Percentiles rank a stretch among this genome's conserved stretches.
These are phyloP conservation scores for Amphimedon queenslandica DNA, from an alignment of 37 sponge, comb jelly and placozoan species.

Conservation along the genomic window DNA sequence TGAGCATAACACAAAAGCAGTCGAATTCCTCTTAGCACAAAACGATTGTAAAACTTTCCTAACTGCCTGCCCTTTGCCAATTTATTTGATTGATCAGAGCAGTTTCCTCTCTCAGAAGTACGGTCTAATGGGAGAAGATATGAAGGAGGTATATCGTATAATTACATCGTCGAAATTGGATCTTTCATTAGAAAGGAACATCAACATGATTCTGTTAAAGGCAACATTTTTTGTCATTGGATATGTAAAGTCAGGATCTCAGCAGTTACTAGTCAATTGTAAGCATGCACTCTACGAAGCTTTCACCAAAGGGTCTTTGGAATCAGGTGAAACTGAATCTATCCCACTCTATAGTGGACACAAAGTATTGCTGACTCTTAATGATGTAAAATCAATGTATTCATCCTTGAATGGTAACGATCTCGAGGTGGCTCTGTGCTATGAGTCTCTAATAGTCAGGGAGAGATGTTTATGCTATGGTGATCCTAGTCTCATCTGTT, in stretches of 20 bases:
- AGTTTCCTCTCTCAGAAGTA: neutral
- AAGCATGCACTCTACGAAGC: neutral
- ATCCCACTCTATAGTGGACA: neutral
- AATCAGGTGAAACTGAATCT: neutral
- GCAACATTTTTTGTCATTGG: neutral
- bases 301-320: neutral
- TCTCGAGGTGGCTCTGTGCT: neutral
- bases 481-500: no score
- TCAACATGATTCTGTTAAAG: neutral
- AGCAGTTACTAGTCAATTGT: neutral
- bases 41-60: neutral
- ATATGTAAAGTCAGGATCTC: neutral
- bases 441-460: neutral
- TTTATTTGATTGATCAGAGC: neutral
- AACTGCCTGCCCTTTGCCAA: neutral
- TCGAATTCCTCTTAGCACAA: no score
- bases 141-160: no score
- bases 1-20: neutral
- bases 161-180: no score
- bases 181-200: neutral
- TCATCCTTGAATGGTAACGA: neutral
- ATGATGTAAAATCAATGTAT: neutral
- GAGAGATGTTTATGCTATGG: neutral
- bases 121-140: no score
- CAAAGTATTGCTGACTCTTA: neutral